Conservation (phyloP, 2,888 invertebrate species). For the Leucoptera coffeella region DNA sequence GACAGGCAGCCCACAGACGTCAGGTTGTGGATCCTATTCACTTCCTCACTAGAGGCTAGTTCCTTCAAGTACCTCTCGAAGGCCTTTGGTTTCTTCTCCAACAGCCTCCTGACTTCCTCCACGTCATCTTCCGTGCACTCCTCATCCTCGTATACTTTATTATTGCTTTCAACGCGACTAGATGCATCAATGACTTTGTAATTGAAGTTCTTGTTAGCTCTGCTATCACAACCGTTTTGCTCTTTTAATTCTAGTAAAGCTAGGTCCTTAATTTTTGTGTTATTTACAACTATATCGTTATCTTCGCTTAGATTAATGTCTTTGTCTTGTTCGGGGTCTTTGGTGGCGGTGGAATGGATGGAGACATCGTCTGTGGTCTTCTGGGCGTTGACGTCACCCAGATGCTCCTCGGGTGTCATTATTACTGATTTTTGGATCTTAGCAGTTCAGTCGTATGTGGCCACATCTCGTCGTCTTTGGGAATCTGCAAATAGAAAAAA, state of each 20-base stretch:
- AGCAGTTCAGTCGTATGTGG: too few species aligned
- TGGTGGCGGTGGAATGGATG: too few species aligned
- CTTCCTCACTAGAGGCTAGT: conserved; percentile 63
- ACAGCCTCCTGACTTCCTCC: conserved; percentile 23
- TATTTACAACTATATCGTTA: conserved; percentile 23
- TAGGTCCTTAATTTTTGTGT: not conserved
- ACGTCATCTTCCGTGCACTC: conserved; percentile 37
- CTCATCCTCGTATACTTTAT: conserved; percentile 30
- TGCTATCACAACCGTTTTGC: conserved; percentile 43
- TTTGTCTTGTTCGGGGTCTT: conserved; percentile 22
- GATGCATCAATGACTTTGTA: conserved; percentile 18
- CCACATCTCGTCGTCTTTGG: too few species aligned
- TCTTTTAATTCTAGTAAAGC: conserved; percentile 28
- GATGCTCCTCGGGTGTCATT: too few species aligned
- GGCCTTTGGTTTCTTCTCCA: conserved; percentile 55
- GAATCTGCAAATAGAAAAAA: too few species aligned
- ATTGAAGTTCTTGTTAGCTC: conserved; percentile 21
- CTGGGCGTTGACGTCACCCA: too few species aligned
- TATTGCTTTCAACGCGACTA: conserved; percentile 25
- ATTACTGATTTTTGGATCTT: too few species aligned
- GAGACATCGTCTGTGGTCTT: too few species aligned
- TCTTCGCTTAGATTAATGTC: conserved; percentile 18
- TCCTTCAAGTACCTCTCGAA: conserved; percentile 74
- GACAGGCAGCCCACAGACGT: conserved; percentile 47
- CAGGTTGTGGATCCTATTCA: conserved; percentile 53